These are phyloP conservation scores for Ptychadena robeensis DNA, from an alignment of 2,797 vertebrate genomes.

Conservation along the genomic window DNA sequence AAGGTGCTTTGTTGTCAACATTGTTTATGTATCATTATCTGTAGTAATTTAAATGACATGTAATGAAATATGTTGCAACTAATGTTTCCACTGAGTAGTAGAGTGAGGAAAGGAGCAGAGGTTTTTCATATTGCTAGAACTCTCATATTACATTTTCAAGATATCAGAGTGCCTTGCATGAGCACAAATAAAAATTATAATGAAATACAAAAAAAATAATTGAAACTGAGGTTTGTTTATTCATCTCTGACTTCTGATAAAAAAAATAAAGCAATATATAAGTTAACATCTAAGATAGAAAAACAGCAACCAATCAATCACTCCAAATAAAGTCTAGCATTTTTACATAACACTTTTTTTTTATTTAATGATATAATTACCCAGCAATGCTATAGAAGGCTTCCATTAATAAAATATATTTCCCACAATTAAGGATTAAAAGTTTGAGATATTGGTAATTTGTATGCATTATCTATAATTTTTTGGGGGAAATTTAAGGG, in stretches of 20 bases:
- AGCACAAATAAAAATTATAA: not conserved
- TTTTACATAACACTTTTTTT: not conserved
- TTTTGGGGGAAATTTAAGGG: no score
- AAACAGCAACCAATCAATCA: not conserved
- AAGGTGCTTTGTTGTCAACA: not conserved
- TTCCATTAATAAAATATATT: no score
- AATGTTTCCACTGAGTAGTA: not conserved
- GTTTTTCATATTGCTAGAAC: not conserved
- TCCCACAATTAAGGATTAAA: no score
- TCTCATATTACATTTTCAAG: not conserved
- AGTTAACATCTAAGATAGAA: no score
- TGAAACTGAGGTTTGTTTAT: no score
- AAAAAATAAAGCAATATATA: no score
- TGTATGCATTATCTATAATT: no score
- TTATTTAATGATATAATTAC: not conserved
- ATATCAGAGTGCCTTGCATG: not conserved
- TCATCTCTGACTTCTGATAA: no score
- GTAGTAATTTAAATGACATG: not conserved
- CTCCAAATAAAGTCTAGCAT: not conserved
- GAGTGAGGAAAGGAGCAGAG: not conserved
- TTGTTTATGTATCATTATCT: constrained; percentile 6
- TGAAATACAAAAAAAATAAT: not conserved
- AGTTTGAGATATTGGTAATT: no score
- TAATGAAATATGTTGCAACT: not conserved
- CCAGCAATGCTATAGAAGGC: not conserved